Evolutionary conservation across 1,140 invertebrate genomes (phyloP).

Genomic region (Papilio dardanus): DNA sequence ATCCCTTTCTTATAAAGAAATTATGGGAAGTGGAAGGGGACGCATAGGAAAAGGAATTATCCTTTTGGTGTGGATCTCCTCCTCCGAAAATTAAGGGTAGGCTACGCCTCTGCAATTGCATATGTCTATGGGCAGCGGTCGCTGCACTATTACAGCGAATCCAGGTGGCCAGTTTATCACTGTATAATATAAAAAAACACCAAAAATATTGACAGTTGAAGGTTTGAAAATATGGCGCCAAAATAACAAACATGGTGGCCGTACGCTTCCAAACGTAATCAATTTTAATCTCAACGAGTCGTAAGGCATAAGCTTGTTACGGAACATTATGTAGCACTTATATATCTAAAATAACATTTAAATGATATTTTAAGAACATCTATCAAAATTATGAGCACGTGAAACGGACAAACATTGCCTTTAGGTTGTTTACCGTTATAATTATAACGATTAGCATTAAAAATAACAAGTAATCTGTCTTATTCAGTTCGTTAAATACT

Average conservation of each 20-base stretch:
- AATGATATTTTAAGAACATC: constrained; percentile 38
- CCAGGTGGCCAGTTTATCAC: too few relatives aligned
- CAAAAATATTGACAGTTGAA: too few relatives aligned
- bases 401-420: constrained; percentile 38
- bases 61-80: too few relatives aligned
- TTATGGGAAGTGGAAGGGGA: too few relatives aligned
- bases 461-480: constrained; percentile 1
- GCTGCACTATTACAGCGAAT: too few relatives aligned
- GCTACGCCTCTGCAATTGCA: too few relatives aligned
- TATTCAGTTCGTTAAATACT: background rate
- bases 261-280: background rate
- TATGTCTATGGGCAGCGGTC: too few relatives aligned
- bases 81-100: too few relatives aligned
- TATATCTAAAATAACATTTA: constrained; percentile 18
- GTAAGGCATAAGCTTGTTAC: constrained; percentile 22
- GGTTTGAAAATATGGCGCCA: background rate
- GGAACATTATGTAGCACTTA: background rate
- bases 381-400: constrained; percentile 46
- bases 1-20: too few relatives aligned
- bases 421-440: constrained; percentile 43
- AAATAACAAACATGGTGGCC: background rate
- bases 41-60: too few relatives aligned
- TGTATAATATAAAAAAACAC: too few relatives aligned
- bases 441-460: constrained; percentile 3
- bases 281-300: constrained; percentile 17